Conservation (phyloP, 2,888 invertebrate species). For the Eurois occulta region DNA sequence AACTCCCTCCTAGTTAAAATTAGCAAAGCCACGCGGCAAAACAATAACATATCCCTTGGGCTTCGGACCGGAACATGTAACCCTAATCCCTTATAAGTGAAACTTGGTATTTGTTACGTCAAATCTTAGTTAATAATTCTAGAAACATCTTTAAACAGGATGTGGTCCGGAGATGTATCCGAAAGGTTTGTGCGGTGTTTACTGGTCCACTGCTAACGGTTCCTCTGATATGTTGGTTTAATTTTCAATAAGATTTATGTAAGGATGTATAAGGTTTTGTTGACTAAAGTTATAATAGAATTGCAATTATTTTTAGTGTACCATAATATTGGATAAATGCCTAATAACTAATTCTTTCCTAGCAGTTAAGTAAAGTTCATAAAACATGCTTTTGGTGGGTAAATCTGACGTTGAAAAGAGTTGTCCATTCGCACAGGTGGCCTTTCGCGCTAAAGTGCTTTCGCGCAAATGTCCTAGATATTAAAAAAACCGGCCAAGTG, state of each 20-base stretch:
- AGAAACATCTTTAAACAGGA: conserved; percentile 89
- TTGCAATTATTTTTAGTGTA: no score
- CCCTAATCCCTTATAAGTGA: conserved; percentile 82
- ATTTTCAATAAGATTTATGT: conserved; percentile 56
- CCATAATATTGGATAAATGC: no score
- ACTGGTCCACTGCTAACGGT: conserved; percentile 42
- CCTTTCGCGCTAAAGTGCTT: no score
- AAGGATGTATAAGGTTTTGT: no score
- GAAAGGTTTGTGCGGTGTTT: conserved; percentile 72
- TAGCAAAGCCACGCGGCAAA: conserved; percentile 68
- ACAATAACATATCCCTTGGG: conserved; percentile 84
- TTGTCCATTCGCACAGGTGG: no score
- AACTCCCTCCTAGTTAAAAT: conserved; percentile 64
- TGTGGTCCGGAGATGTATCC: conserved; percentile 81
- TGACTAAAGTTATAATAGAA: no score
- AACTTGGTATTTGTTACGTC: conserved; percentile 86
- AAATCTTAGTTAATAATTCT: conserved; percentile 91
- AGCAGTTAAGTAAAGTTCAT: no score
- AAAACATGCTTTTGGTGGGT: no score
- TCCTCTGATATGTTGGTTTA: conserved; percentile 38
- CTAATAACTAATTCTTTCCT: no score
- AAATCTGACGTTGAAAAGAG: no score
- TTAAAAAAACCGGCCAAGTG: no score
- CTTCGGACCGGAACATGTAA: conserved; percentile 84
- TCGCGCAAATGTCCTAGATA: no score